Base-by-base conservation (phyloP, 2,797 vertebrate genomes). In the Phalloptychus januarius region DNA sequence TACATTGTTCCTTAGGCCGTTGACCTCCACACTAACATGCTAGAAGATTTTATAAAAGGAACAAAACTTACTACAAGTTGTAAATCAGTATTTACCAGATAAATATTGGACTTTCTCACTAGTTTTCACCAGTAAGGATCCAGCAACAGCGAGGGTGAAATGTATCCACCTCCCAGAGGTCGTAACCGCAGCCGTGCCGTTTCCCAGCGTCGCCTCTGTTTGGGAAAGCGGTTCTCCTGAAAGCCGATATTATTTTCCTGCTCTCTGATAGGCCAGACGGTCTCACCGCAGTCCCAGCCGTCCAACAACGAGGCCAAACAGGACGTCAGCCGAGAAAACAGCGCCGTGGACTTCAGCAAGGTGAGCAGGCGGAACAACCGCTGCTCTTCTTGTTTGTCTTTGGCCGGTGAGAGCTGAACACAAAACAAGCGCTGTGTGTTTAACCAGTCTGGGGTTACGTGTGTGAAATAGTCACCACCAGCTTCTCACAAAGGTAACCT, bases 241-340 rank as follows among this genome's bases (percentile, higher is more conserved):
- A 77, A 83, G 63, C 18, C 83, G 70, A 92, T 85, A 80, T 81
- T 83, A 76, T 70, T 89, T 74, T 87, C 73, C 71, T 48, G 40
- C 38, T 71, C 77, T 85, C 72, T 72, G 54, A 84, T 96, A 99
- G 98, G 97, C 95, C 98, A 99, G 94, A 94, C 96, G 78, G 96
- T 98, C 91, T 98, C 98, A 65, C 97, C 98, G 87, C 98, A 98
- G 92, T 96, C 97, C 77, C 96, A 96, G 90, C 97, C 97, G 25
- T 84, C 96, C 79, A 96, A 93, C 93, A 92, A 92, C 80, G 98
- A 99, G 92, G 96, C 95, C 84, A 98, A 97, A 90, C 97, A 96
- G 23, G 97, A 98, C 71, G 97, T 98, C 87, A 99, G 98, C 96
- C 95, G 98, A 91, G 98, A 99, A 94, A 99, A 99, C 96, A 99